phyloP scores from a whole-genome alignment of 1,140 invertebrate genomes.

The fruit fly (Drosophila melanogaster) region Release_6_plus_ISO1_MT NC_004354.4:1645001-1645500 shows the following conservation, averaged over 20 bases:
- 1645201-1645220: neutral
- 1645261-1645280: slow-evolving; percentile 6
- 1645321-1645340: neutral
- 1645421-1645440: neutral
- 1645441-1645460: neutral
- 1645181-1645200: slow-evolving; percentile 5
- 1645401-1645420: slow-evolving; percentile 1
- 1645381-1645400: slow-evolving; percentile 5
- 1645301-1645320: neutral
- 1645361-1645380: slow-evolving; percentile 1
- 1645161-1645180: slow-evolving; percentile 53
- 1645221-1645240: slow-evolving; percentile 36
- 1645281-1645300: slow-evolving; percentile 8
- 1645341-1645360: neutral
- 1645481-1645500: slow-evolving; percentile 4
- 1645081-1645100: slow-evolving; percentile 22
- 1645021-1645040: slow-evolving; percentile 29
- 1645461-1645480: slow-evolving; percentile 27
- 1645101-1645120: slow-evolving; percentile 35
- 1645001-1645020: slow-evolving; percentile 42
- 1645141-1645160: slow-evolving; percentile 54
- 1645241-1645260: slow-evolving; percentile 45
- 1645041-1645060: slow-evolving; percentile 16
- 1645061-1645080: slow-evolving; percentile 38
- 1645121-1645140: slow-evolving; percentile 39